Evolutionary conservation across 1,140 invertebrate species (phyloP).

Genomic region (Achroia grisella): DNA sequence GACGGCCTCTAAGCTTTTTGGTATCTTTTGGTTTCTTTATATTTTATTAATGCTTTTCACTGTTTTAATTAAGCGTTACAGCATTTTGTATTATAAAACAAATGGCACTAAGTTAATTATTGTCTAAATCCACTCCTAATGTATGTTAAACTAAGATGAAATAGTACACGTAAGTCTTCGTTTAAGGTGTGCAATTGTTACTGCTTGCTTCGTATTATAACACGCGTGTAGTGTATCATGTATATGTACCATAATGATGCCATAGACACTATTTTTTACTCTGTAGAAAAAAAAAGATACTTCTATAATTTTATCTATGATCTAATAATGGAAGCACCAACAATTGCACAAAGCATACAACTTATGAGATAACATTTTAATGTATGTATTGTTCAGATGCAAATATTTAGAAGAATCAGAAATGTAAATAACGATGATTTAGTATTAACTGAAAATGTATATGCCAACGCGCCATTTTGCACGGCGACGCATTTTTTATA

Average conservation of each 20-base stretch:
- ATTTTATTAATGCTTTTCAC: not conserved
- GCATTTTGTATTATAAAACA: not conserved
- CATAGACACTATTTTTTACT: slow-evolving; percentile 33
- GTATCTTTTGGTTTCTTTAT: not conserved
- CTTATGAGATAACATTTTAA: slow-evolving; percentile 52
- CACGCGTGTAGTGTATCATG: not conserved
- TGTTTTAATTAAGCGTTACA: not conserved
- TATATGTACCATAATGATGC: slow-evolving; percentile 16
- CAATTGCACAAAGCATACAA: slow-evolving; percentile 64
- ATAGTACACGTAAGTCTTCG: slow-evolving; percentile 45
- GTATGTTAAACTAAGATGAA: slow-evolving; percentile 36
- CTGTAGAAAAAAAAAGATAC: not conserved
- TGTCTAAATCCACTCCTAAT: slow-evolving; percentile 64
- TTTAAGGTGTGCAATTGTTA: slow-evolving; percentile 62
- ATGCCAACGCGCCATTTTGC: slow-evolving; percentile 32
- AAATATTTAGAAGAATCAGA: slow-evolving; percentile 70
- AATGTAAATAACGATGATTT: slow-evolving; percentile 65
- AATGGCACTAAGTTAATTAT: slow-evolving; percentile 45
- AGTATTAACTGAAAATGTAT: slow-evolving; percentile 41
- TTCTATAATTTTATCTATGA: too few relatives aligned
- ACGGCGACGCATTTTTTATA: slow-evolving; percentile 51
- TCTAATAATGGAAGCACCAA: slow-evolving; percentile 23
- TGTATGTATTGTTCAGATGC: slow-evolving; percentile 71
- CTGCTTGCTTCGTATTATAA: slow-evolving; percentile 22
- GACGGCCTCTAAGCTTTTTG: not conserved